Base-by-base conservation (phyloP, 1,140 invertebrate species). In the Telenomus remus region DNA sequence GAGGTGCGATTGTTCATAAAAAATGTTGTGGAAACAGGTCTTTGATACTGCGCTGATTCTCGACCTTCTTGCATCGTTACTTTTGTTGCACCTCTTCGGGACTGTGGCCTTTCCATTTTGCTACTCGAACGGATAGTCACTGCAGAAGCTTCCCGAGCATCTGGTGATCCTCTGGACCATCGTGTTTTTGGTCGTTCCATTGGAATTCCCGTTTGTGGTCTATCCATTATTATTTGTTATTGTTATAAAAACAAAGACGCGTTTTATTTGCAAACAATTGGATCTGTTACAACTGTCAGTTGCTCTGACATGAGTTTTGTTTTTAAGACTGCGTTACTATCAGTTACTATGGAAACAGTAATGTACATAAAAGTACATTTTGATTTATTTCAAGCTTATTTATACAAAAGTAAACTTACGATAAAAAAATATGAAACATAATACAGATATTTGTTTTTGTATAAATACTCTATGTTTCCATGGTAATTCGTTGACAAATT, bases 31-130 rank as follows among this genome's bases (percentile, higher is more conserved):
- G 86, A 86, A 3, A 86, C 65, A 34, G 86, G 82, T 56, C 83
- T 80, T n/a, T 39, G 37, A 39, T 82, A 6, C 19, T 27, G 75
- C 0, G 76, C 16, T 9, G 71, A 63, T 35, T 81, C 82, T 75
- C 72, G 71, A 14, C 66, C 69, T 50, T 63, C 68, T 14, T 77
- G 72, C 0, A 79, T 59, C 0, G 86, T 81, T 13, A 81, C 79
- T 47, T 86, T 86, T 1, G 78, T 46, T 3, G 6, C 19, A 11
- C 84, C 83, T 76, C 85, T 79, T 0, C 85, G 81, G 37, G 86
- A 88, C 10, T 79, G 78, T 3, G 87, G 87, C 73, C 84, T 80
- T 27, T 88, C 87, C 35, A 82, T 80, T 75, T 81, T 84, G 37
- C 70, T 83, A 10, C 80, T 79, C 1, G 81, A 63, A 66, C 78